Base-by-base conservation (phyloP, 1,140 invertebrate species). In the Drosophila serrata region DNA sequence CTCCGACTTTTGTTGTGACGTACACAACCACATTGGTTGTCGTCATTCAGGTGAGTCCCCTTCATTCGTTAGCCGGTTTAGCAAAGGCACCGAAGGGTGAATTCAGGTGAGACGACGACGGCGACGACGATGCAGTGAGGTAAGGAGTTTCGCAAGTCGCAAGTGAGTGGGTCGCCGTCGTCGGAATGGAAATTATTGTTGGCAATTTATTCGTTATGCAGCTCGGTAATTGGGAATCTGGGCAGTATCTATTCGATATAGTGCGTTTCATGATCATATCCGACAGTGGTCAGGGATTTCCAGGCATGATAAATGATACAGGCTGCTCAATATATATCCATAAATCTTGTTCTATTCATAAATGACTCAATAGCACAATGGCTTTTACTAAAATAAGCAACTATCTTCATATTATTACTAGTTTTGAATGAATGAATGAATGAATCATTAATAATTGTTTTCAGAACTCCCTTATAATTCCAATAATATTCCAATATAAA, bases 41-140 rank as follows among this genome's bases (percentile, higher is more conserved):
- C 42, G 68, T 72, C 65, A 72, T 72, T 72, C 53, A 39, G 43
- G 68, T 72, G 65, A 72, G 42, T 72, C 68, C 65, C 67, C 51
- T 19, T 27, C 51, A 24, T 11, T 11, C 42, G 11, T 40, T 35
- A 72, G 68, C 68, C 65, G 65, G 68, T 72, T 72, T 59, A 27
- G 13, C 15, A 39, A 33, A 58, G 68, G 42, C 68, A 58, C n/a
- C 46, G 27, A 43, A 43, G 60, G 60, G 64, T 63, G 42, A 63
- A 22, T 37, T 24, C 22, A 22, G 63, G 27, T 64, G 39, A 17
- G 62, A 43, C 17, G 35, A 58, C 24, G 1, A 15, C 12, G 3
- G 8, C 22, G 8, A 11, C 42, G 19, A 22, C 13, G 45, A 46
- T 46, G 56, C 29, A 17, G 64, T 22, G 17, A 11, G 49, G 33